A percentile compares a stretch with the other conserved stretches of the same genome.
Evolutionary conservation across 1,140 invertebrate genomes (phyloP).

Genomic region (Scaptomyza montana): DNA sequence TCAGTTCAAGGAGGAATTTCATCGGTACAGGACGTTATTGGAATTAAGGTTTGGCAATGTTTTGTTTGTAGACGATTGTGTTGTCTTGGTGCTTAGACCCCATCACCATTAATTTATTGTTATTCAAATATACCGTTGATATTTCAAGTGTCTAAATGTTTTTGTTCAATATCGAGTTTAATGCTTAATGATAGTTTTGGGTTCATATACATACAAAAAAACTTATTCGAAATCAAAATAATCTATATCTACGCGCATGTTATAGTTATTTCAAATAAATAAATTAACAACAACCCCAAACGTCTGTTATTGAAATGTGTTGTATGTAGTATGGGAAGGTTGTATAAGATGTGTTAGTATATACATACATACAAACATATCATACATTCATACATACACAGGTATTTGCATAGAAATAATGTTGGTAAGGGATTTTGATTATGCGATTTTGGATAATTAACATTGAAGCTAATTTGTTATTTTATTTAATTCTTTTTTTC

Average conservation of each 20-base stretch:
- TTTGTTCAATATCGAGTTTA: too few species aligned
- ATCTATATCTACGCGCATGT: neutral
- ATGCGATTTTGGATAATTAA: too few species aligned
- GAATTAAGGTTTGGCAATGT: conserved; percentile 55
- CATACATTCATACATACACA: neutral
- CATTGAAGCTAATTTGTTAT: too few species aligned
- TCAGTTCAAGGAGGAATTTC: conserved; percentile 60
- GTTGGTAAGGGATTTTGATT: too few species aligned
- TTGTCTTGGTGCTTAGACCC: too few species aligned
- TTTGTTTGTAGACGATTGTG: neutral
- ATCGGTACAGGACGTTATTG: conserved; percentile 53
- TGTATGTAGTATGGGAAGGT: neutral
- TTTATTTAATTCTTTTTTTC: too few species aligned
- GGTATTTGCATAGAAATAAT: conserved; percentile 1
- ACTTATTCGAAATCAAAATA: neutral
- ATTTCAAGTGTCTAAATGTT: too few species aligned
- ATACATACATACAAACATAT: neutral
- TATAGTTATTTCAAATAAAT: neutral
- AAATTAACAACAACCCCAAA: neutral
- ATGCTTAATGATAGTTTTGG: too few species aligned
- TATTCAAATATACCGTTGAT: too few species aligned
- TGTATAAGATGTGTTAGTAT: conserved; percentile 3
- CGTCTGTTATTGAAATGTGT: neutral
- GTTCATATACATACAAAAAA: neutral
- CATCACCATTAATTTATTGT: too few species aligned